phyloP scores from a whole-genome alignment of 2,113 vertebrate species.

The Recurvirostra avosetta region DNA sequence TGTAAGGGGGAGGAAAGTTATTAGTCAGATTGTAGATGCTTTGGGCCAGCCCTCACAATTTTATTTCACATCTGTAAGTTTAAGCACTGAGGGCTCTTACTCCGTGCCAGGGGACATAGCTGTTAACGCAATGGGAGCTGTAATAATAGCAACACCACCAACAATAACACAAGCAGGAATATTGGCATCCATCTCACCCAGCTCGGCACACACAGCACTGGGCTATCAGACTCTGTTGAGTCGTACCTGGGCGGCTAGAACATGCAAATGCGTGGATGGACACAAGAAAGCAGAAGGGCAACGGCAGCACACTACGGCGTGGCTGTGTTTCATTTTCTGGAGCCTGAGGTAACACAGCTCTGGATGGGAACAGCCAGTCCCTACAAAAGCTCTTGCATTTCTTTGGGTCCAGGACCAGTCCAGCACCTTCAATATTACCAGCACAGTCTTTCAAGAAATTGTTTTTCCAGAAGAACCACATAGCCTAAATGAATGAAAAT shows the following conservation, averaged over 20 bases:
- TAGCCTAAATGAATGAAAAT: not conserved
- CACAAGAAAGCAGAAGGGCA: not conserved
- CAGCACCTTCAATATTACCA: not conserved
- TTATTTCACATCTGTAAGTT: not conserved
- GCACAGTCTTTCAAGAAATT: not conserved
- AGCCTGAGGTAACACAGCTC: not conserved
- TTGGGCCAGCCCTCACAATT: not conserved
- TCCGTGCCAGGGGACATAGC: not conserved
- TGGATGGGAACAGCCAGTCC: not conserved
- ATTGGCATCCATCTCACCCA: not conserved
- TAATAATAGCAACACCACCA: not conserved
- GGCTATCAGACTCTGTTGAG: not conserved
- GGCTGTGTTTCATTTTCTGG: too few species aligned
- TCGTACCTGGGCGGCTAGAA: not conserved
- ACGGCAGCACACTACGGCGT: fast-evolving
- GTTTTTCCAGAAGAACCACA: not conserved
- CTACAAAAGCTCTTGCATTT: not conserved
- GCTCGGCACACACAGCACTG: not conserved
- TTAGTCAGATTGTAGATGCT: not conserved
- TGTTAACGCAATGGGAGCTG: not conserved
- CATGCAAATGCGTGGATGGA: fast-evolving
- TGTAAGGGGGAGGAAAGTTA: not conserved
- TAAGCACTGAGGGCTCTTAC: not conserved
- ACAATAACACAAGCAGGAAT: not conserved
- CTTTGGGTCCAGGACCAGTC: not conserved